A percentile compares a stretch with the other conserved stretches of the same genome.
phyloP scores from a whole-genome alignment of 2,888 invertebrate species.

The Rhingia campestris region DNA sequence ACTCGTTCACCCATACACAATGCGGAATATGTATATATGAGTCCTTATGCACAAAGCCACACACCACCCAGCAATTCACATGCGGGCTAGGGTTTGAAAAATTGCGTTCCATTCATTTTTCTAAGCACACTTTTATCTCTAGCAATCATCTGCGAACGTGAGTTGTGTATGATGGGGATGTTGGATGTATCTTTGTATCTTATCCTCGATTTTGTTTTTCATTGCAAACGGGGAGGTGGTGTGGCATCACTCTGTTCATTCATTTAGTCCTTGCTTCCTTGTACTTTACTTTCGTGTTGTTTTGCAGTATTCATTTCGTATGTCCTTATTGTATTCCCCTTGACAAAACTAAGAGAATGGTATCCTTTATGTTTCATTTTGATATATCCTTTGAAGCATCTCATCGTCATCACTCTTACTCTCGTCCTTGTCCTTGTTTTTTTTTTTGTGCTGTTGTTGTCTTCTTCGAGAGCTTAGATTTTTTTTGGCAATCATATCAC shows the following conservation, averaged over 20 bases:
- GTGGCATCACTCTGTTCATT: constrained; percentile 41
- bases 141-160: constrained; percentile 74
- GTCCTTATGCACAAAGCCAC: constrained; percentile 14
- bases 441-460: constrained; percentile 8
- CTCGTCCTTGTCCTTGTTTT: constrained; percentile 52
- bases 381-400: constrained; percentile 39
- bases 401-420: constrained; percentile 53
- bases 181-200: constrained; percentile 57
- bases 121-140: constrained; percentile 73
- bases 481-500: constrained; percentile 45
- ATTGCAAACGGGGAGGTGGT: constrained; percentile 3
- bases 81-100: constrained; percentile 52
- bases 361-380: constrained; percentile 44
- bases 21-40: not conserved
- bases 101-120: constrained; percentile 74
- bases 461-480: not conserved
- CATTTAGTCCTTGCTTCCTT: constrained; percentile 49
- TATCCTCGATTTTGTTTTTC: constrained; percentile 22
- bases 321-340: constrained; percentile 42
- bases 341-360: constrained; percentile 46
- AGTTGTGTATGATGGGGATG: constrained; percentile 55
- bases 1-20: constrained; percentile 36
- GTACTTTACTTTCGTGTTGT: constrained; percentile 5
- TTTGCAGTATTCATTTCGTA: constrained; percentile 33
- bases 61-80: constrained; percentile 10